Base-by-base conservation (phyloP, 2,113 vertebrate genomes). In the Tachycineta bicolor region DNA sequence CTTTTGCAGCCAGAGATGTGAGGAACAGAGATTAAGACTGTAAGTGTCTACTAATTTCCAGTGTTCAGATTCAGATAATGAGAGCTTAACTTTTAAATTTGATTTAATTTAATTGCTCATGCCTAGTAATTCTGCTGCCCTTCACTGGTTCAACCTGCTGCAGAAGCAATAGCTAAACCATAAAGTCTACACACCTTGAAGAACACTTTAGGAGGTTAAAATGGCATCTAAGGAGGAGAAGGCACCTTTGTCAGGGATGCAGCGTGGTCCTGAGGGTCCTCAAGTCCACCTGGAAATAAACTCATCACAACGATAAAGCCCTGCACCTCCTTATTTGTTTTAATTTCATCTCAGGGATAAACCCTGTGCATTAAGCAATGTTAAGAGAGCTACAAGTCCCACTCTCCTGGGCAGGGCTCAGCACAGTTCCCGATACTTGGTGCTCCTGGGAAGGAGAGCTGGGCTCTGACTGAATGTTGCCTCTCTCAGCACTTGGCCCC, bases 61-160 rank as follows among this genome's bases (percentile, higher is more conserved):
- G 60, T 52, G 52, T 43, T 89, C 69, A 68, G 64, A 49, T 90
- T 93, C 68, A 78, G 90, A 88, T 95, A 93, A 94, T 17, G 47
- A 91, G 64, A 89, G 47, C 29, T 89, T 89, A 93, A 87, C 74
- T 94, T 95, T 95, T 83, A 4, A 69, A 92, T 89, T 94, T 85
- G 20, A 63, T 90, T 87, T 84, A 14, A 79, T 94, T 92, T 86
- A 80, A 83, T 88, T 95, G 50, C 83, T 74, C 68, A 29, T 33
- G 52, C 59, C 56, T 73, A 39, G n/a, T 68, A 63, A 58, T 68
- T 89, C 63, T 67, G 10, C 68, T 56, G 69, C 60, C 18, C 49
- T 67, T 93, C 49, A 68, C 60, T 60, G 53, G 60, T 81, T 94
- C 44, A 89, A 29, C 86, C 55, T 81, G 76, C 73, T 78, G 28